These are phyloP conservation scores for Amiota minor DNA, from an alignment of 2,888 invertebrate species.

Conservation along the genomic window DNA sequence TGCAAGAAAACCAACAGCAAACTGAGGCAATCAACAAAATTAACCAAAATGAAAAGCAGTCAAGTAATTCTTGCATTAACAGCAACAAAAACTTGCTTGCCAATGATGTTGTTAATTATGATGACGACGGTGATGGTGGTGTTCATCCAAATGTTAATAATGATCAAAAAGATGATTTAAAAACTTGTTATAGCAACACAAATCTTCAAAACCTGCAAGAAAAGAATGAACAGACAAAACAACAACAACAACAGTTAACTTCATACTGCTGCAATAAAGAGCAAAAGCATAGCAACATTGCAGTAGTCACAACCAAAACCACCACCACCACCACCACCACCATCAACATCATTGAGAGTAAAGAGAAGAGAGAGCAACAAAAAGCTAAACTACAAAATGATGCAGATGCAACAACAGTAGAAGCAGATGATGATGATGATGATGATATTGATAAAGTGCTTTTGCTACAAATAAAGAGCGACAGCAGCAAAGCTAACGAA, in stretches of 20 bases:
- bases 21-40: conserved; percentile 27
- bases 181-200: conserved; percentile 53
- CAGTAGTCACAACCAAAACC: conserved; percentile 41
- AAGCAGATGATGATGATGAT: conserved; percentile 45
- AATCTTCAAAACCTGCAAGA: conserved; percentile 10
- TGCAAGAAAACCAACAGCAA: too few relatives aligned
- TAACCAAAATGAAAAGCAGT: conserved; percentile 28
- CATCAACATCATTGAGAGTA: conserved; percentile 26
- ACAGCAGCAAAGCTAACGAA: conserved; percentile 33
- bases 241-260: conserved; percentile 7
- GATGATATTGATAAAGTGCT: conserved; percentile 39
- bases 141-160: conserved; percentile 44
- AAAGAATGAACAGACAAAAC: conserved; percentile 3
- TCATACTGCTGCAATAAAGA: too few relatives aligned
- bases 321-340: conserved; percentile 6
- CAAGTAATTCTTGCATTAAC: conserved; percentile 25
- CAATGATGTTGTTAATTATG: conserved; percentile 44
- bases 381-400: conserved; percentile 17
- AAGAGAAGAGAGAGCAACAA: background rate
- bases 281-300: too few relatives aligned
- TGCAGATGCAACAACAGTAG: conserved; percentile 33
- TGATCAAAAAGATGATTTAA: conserved; percentile 49
- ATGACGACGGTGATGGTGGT: conserved; percentile 40
- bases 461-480: background rate
- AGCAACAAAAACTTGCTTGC: conserved; percentile 30